A percentile compares a stretch with the other conserved stretches of the same genome.
phyloP scores from a whole-genome alignment of 2,888 invertebrate genomes.

The Gryllus longicercus region DNA sequence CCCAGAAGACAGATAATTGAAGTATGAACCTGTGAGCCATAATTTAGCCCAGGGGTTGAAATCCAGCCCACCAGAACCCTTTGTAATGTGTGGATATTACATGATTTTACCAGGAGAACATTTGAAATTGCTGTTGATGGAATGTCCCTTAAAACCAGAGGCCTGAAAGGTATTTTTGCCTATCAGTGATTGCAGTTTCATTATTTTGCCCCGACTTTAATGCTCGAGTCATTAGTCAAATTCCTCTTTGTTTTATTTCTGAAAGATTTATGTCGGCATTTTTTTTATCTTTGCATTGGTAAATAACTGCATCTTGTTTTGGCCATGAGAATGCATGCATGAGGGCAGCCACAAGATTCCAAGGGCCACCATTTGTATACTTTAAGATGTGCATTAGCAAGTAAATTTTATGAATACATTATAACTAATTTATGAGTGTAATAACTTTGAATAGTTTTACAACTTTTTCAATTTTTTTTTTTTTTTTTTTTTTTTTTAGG shows the following conservation, averaged over 20 bases:
- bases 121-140: conserved; percentile 4
- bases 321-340: conserved; percentile 1
- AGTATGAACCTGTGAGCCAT: conserved; percentile 17
- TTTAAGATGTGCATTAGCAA: not conserved
- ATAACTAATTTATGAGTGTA: not conserved
- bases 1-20: conserved; percentile 11
- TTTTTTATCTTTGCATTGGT: not conserved
- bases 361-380: conserved; percentile 4
- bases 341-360: not conserved
- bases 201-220: conserved; percentile 8
- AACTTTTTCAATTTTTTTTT: not conserved
- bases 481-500: not conserved
- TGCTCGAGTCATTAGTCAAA: conserved; percentile 10
- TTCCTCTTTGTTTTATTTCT: not conserved
- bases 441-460: not conserved
- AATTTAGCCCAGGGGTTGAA: conserved; percentile 17
- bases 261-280: not conserved
- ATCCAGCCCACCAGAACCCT: conserved; percentile 17
- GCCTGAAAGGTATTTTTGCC: not conserved
- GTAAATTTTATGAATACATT: not conserved
- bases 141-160: conserved; percentile 3
- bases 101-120: conserved; percentile 17
- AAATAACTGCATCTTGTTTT: conserved; percentile 8
- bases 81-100: not conserved
- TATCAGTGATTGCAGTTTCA: not conserved